Evolutionary conservation across 1,140 invertebrate species (phyloP), one percentile per base, ranked within the genome.

Genomic region (Papilio machaon): DNA sequence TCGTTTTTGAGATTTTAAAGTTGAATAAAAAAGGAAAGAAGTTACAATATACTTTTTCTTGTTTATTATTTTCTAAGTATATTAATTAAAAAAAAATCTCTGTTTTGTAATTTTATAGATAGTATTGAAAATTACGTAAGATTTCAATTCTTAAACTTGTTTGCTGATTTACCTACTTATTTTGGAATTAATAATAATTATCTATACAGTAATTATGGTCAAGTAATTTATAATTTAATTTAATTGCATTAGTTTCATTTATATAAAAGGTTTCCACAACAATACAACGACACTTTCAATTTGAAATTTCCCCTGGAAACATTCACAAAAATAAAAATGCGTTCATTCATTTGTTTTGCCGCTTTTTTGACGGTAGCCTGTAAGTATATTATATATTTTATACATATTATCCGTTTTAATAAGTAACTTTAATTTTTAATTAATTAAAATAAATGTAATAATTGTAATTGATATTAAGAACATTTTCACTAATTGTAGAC

Each of bases 361-460:
- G 64, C 64, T 70, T 70, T 70, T 35, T 70, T 70, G 13, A 19
- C 64, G 64, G 11, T 67, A 11, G 11, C 64, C 23, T 67, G 64
- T 67, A 67, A 67, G 64, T 67, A 35, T 35, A 30, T 30, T 30
- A 30, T 30, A 2, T 30, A 30, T 30, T 30, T 30, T 30, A 30
- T 30, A 30, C 23, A 30, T 30, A 30, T 30, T 30, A 1, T 30
- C 23, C 23, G 23, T 30, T 17, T 54, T 54, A 54, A 91, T 92
- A 84, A 85, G 86, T 82, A 67, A 30, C 23, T 30, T 30, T 30
- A 30, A 30, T 0, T 30, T 30, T 30, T 30, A 30, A 30, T 30
- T 30, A 30, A 30, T 30, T 30, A 30, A 30, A 30, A 30, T 30
- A 30, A 30, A 30, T 30, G 23, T 30, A 30, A 30, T 30, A 30